A percentile compares a stretch with the other conserved stretches of the same genome.
Conservation (phyloP, 2,888 invertebrate genomes). For the Leucophora obtusa region DNA sequence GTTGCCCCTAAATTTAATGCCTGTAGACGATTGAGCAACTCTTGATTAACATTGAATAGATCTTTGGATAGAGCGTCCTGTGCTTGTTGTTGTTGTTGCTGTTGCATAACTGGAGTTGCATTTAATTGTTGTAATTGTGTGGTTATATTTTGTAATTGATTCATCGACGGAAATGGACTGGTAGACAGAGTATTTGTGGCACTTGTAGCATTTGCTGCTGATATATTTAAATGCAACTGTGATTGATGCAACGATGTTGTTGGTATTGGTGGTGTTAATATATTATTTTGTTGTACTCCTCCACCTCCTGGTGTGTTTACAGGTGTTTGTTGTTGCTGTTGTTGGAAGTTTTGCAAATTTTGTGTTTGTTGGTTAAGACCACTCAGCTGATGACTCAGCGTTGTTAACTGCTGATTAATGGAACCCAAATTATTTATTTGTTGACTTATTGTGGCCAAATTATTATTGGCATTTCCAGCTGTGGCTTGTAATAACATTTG, state of each 20-base stretch:
- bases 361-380: constrained; percentile 78
- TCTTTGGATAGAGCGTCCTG: constrained; percentile 78
- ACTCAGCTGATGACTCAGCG: constrained; percentile 77
- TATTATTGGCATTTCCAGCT: constrained; percentile 75
- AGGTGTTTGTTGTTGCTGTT: constrained; percentile 66
- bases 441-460: constrained; percentile 77
- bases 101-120: constrained; percentile 65
- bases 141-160: constrained; percentile 75
- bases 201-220: constrained; percentile 65
- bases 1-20: constrained; percentile 75
- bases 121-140: constrained; percentile 75
- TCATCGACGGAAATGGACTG: constrained; percentile 76
- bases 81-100: constrained; percentile 67
- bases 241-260: constrained; percentile 66
- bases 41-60: constrained; percentile 78
- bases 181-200: constrained; percentile 69
- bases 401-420: constrained; percentile 78
- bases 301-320: constrained; percentile 48
- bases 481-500: constrained; percentile 77
- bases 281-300: constrained; percentile 60
- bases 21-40: constrained; percentile 77
- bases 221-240: constrained; percentile 71
- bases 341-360: constrained; percentile 77
- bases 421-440: constrained; percentile 77
- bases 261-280: constrained; percentile 66